Percentiles rank a stretch among this genome's conserved stretches.
These are phyloP conservation scores for Macropis europaea DNA, from an alignment of 2,888 invertebrate species.

Conservation along the genomic window DNA sequence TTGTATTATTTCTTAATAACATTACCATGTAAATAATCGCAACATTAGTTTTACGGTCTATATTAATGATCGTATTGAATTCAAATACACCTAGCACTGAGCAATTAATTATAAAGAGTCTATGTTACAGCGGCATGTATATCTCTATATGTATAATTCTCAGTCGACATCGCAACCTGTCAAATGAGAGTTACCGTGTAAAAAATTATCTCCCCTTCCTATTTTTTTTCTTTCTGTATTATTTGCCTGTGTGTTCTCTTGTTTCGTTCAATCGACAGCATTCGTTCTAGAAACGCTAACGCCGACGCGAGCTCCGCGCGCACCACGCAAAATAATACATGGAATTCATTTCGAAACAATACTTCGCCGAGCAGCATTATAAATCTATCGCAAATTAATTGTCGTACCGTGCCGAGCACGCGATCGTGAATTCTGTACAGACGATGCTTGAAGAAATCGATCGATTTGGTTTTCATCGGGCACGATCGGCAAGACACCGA, in stretches of 20 bases:
- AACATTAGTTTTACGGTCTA: slow-evolving; percentile 56
- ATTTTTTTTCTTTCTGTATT: not conserved
- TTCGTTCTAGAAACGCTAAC: not conserved
- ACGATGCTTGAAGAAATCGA: not conserved
- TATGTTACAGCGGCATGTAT: slow-evolving; percentile 62
- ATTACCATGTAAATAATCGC: slow-evolving; percentile 59
- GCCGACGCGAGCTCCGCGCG: not conserved
- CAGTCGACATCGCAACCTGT: slow-evolving; percentile 18
- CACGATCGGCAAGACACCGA: not conserved
- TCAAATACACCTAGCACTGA: slow-evolving; percentile 72
- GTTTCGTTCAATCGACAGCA: too few species aligned
- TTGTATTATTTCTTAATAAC: slow-evolving; percentile 67
- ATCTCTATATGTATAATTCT: slow-evolving; percentile 36
- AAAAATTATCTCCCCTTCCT: slow-evolving; percentile 13
- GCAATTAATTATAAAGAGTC: slow-evolving; percentile 67
- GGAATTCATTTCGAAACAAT: not conserved
- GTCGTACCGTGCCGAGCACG: too few species aligned
- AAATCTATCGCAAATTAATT: not conserved
- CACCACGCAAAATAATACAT: not conserved
- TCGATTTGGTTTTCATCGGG: slow-evolving; percentile 4
- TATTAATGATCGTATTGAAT: slow-evolving; percentile 62
- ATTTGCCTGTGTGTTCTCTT: not conserved
- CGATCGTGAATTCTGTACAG: not conserved
- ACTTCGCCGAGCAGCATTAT: too few species aligned
- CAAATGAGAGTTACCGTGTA: slow-evolving; percentile 16